phyloP scores from a whole-genome alignment of 2,888 invertebrate species.

The Steromphala cineraria region DNA sequence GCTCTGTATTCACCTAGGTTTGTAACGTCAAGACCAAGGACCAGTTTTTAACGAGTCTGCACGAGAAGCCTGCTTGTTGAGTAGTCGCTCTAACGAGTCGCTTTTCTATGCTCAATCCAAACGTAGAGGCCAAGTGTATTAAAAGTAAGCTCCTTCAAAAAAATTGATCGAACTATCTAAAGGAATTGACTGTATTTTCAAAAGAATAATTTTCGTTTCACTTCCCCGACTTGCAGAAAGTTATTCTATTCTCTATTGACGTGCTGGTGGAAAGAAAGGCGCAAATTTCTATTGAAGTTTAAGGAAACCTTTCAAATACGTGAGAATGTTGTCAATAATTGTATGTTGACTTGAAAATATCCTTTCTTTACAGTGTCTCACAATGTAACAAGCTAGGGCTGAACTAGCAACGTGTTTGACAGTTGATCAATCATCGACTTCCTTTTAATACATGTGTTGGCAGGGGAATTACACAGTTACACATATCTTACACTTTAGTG shows the following conservation, averaged over 20 bases:
- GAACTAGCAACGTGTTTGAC: too few species aligned
- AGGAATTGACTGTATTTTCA: neutral
- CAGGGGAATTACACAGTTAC: too few species aligned
- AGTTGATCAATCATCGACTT: too few species aligned
- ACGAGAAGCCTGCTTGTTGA: slow-evolving; percentile 1
- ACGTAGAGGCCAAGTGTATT: neutral
- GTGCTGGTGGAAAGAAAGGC: neutral
- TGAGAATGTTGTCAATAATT: neutral
- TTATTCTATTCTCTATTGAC: neutral
- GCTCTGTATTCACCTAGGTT: slow-evolving; percentile 9
- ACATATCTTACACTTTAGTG: too few species aligned
- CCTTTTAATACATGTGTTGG: too few species aligned
- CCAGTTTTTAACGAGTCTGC: slow-evolving; percentile 11
- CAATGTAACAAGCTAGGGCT: too few species aligned
- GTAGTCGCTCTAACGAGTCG: neutral
- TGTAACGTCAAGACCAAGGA: neutral
- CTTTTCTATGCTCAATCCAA: slow-evolving; percentile 16
- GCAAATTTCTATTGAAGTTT: slow-evolving; percentile 8
- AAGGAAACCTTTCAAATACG: slow-evolving; percentile 2
- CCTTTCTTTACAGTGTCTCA: too few species aligned
- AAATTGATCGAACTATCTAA: slow-evolving; percentile 10
- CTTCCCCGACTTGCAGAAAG: neutral
- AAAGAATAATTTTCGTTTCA: slow-evolving; percentile 16
- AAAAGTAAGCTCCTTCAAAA: slow-evolving; percentile 11
- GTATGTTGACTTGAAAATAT: neutral